These are phyloP conservation scores for Isotomurus palustris DNA, from an alignment of 2,888 invertebrate genomes.

Conservation along the genomic window DNA sequence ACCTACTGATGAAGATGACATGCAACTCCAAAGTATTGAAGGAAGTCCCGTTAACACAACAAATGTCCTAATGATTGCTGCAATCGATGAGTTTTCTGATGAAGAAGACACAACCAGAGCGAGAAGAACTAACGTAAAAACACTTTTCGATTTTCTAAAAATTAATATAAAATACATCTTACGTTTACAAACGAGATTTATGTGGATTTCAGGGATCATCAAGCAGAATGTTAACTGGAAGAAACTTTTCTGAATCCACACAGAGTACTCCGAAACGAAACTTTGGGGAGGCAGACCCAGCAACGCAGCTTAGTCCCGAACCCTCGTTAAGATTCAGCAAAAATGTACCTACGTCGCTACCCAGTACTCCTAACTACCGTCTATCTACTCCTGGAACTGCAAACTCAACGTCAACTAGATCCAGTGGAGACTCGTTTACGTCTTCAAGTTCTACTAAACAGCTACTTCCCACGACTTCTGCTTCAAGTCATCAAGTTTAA, in stretches of 20 bases:
- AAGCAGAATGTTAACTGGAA: slow-evolving; percentile 24
- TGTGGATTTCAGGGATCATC: neutral
- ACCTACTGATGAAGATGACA: slow-evolving; percentile 31
- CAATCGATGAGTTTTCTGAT: slow-evolving; percentile 45
- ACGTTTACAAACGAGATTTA: neutral
- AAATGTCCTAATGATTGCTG: slow-evolving; percentile 42
- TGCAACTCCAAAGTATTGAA: slow-evolving; percentile 36
- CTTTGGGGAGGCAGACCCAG: slow-evolving; percentile 4
- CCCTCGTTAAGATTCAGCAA: slow-evolving; percentile 24
- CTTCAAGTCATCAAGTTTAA: slow-evolving; percentile 1
- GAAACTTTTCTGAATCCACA: slow-evolving; percentile 35
- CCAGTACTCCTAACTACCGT: slow-evolving; percentile 39
- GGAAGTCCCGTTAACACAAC: slow-evolving; percentile 34
- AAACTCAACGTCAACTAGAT: slow-evolving; percentile 53
- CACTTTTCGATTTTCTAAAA: slow-evolving; percentile 16
- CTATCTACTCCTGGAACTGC: slow-evolving; percentile 38
- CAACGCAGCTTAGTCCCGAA: slow-evolving; percentile 21
- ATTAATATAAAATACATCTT: slow-evolving; percentile 11
- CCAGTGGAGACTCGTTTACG: slow-evolving; percentile 76
- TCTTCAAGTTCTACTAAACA: slow-evolving; percentile 75
- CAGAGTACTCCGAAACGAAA: slow-evolving; percentile 42
- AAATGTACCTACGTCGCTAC: slow-evolving; percentile 36
- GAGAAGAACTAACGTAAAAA: neutral
- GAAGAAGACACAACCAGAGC: slow-evolving; percentile 34
- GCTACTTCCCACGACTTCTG: slow-evolving; percentile 54